Conservation (phyloP, 2,113 vertebrate species). For the Epinephelus lanceolatus region DNA sequence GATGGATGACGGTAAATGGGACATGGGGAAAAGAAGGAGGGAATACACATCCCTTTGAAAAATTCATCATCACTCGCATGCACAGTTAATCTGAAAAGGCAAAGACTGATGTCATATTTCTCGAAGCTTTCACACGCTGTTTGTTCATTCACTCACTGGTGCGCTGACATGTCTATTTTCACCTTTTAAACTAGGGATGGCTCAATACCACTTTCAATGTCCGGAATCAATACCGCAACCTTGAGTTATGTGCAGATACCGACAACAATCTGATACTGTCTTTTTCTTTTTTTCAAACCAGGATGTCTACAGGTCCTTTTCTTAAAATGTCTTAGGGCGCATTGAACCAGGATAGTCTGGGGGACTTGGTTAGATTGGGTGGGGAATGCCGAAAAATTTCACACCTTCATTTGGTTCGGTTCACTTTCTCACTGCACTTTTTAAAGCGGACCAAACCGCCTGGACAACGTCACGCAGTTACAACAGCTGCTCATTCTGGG, state of each 20-base stretch:
- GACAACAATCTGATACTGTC: background rate
- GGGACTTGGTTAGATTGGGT: too few species aligned
- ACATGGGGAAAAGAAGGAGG: background rate
- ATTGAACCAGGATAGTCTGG: too few species aligned
- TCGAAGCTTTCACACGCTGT: background rate
- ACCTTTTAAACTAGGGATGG: background rate
- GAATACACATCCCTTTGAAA: conserved; percentile 38
- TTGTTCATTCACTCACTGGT: conserved; percentile 5
- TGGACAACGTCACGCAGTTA: too few species aligned
- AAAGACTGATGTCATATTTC: background rate
- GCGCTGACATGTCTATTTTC: background rate
- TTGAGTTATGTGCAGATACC: background rate
- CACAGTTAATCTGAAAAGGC: conserved; percentile 23
- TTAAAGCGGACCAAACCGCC: too few species aligned
- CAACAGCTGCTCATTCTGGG: too few species aligned
- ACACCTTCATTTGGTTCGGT: too few species aligned
- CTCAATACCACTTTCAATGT: too few species aligned
- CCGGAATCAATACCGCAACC: background rate
- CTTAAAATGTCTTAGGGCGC: too few species aligned
- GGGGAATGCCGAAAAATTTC: too few species aligned
- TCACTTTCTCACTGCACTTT: too few species aligned
- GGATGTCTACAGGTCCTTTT: too few species aligned
- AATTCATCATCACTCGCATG: conserved; percentile 37
- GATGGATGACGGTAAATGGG: conserved; percentile 6
- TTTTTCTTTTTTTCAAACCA: background rate